phyloP scores from a whole-genome alignment of 2,113 vertebrate genomes.

The Panurus biarmicus region DNA sequence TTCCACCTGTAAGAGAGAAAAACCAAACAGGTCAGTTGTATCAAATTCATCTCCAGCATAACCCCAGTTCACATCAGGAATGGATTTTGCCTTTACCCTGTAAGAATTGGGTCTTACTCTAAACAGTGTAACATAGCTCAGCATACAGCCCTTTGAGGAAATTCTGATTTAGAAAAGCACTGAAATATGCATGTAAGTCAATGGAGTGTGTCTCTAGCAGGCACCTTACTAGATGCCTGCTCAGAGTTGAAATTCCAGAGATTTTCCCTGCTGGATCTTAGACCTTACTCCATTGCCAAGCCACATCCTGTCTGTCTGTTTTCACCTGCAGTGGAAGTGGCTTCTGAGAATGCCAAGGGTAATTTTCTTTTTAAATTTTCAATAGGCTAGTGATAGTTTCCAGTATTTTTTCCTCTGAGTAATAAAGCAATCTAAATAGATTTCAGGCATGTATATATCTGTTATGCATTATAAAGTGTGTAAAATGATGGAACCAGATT shows the following conservation, averaged over 20 bases:
- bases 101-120: background rate
- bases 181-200: conserved; percentile 23
- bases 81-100: background rate
- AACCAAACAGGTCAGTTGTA: background rate
- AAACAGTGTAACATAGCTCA: background rate
- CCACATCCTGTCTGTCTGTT: background rate
- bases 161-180: conserved; percentile 32
- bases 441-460: background rate
- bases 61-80: background rate
- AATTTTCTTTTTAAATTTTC: background rate
- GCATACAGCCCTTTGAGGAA: background rate
- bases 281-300: background rate
- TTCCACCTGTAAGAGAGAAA: background rate
- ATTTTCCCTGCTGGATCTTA: background rate
- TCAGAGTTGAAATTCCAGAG: background rate
- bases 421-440: background rate
- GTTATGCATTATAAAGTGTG: background rate
- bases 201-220: background rate
- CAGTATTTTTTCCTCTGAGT: background rate
- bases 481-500: background rate
- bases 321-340: background rate
- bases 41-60: background rate
- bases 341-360: background rate
- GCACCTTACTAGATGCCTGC: background rate
- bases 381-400: background rate